Base-by-base conservation (phyloP, 1,140 invertebrate genomes). In the Drosophila biarmipes region DNA sequence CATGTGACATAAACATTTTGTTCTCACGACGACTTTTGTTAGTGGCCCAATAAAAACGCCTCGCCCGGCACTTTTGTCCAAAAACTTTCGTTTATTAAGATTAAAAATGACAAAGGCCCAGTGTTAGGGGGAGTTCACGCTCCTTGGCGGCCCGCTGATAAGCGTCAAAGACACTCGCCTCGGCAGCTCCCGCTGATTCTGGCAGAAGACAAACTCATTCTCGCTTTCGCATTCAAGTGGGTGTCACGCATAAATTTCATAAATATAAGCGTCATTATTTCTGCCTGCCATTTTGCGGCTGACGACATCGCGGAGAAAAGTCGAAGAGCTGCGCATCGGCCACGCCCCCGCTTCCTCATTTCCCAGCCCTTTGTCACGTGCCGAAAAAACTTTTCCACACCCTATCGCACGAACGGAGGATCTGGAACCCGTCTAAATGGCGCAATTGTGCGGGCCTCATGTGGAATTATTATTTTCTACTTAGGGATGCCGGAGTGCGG, bases 221-320 rank as follows among this genome's bases (percentile, higher is more conserved):
- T 63, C 56, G 54, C 68, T 64, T 79, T 85, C 55, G 82, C 51
- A 76, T 62, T 79, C 72, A 84, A 87, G 84, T 87, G 84, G 76
- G 84, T 87, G 84, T 89, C 84, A 89, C 84, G 84, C 85, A 89
- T 89, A 90, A 89, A 90, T 89, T 90, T 89, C 84, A 89, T 89
- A 89, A 89, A 89, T 90, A 90, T 90, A 78, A 90, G 84, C 77
- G 73, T 90, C 84, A 89, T 89, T 89, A 89, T 89, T 84, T 80
- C 51, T 75, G 80, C 48, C 85, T 72, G 63, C 73, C 72, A 76
- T 74, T 89, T 82, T 82, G 82, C 56, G 84, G 82, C 84, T 62
- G 69, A 62, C 82, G 73, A 58, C 73, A 74, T 64, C 45, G 72
- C 72, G 40, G 10, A 5, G 10, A n/a, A 21, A 8, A 12, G 21